Conservation (phyloP, 1,140 invertebrate species). For the Bombus fervidus region DNA sequence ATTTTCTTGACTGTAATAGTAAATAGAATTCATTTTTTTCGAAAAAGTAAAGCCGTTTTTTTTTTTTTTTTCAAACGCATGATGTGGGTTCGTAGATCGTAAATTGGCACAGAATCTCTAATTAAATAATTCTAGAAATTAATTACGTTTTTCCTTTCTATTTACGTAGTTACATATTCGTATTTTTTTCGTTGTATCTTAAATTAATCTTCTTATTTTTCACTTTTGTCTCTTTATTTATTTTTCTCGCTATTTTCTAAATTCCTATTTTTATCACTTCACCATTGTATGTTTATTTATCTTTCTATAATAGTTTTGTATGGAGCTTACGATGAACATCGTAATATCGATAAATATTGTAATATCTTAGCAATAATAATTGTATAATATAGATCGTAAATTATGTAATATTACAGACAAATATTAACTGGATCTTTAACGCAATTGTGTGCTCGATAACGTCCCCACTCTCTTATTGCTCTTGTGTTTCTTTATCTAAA, state of each 20-base stretch:
- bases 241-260: not conserved
- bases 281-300: not conserved
- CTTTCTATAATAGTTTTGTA: not conserved
- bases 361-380: too few relatives aligned
- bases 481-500: not conserved
- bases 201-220: not conserved
- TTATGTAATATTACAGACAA: too few relatives aligned
- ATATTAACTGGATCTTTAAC: too few relatives aligned
- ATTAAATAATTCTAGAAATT: not conserved
- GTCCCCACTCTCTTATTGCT: not conserved
- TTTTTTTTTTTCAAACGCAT: not conserved
- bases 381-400: too few relatives aligned
- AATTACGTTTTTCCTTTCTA: not conserved
- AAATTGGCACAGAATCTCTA: constrained; percentile 22
- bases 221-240: too few relatives aligned
- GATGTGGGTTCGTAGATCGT: not conserved
- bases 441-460: too few relatives aligned
- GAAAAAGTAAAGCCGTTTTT: too few relatives aligned
- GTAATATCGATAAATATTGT: too few relatives aligned
- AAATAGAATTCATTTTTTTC: too few relatives aligned
- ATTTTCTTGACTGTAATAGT: too few relatives aligned
- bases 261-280: not conserved
- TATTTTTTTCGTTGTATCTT: not conserved
- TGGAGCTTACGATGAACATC: too few relatives aligned
- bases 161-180: not conserved